Conservation (phyloP, 2,888 invertebrate species). For the Gymnocheta viridis region DNA sequence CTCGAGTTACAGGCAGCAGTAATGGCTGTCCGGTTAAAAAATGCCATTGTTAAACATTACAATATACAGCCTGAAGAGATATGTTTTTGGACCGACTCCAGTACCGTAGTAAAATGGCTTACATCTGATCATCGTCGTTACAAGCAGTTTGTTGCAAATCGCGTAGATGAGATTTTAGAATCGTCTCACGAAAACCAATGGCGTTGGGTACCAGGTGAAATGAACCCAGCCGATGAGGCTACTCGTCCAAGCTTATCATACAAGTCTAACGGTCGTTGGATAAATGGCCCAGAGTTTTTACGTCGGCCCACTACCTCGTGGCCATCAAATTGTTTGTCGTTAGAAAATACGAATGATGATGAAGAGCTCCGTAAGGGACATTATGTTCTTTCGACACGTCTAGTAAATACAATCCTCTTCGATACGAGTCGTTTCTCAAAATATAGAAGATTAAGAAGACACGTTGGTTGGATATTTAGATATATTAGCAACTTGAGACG, state of each 20-base stretch:
- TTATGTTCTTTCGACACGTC: no score
- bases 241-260: slow-evolving; percentile 14
- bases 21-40: no score
- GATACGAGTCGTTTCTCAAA: no score
- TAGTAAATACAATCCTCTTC: no score
- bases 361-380: slow-evolving; percentile 3
- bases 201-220: slow-evolving; percentile 35
- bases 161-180: slow-evolving; percentile 45
- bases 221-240: slow-evolving; percentile 39
- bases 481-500: no score
- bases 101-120: slow-evolving; percentile 52
- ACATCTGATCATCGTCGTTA: slow-evolving; percentile 49
- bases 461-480: no score
- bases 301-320: background rate
- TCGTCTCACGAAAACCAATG: background rate
- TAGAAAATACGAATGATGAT: background rate
- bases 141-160: slow-evolving; percentile 54
- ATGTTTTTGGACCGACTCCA: slow-evolving; percentile 49
- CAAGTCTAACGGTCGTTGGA: slow-evolving; percentile 35
- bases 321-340: slow-evolving; percentile 8
- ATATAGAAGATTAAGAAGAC: no score
- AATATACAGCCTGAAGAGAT: no score
- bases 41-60: no score
- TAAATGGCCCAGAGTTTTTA: slow-evolving; percentile 39
- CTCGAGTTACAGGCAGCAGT: no score